A percentile compares a stretch with the other conserved stretches of the same genome.
phyloP scores from a whole-genome alignment of 2,888 invertebrate species.

The Leptinotarsa tumamoca region DNA sequence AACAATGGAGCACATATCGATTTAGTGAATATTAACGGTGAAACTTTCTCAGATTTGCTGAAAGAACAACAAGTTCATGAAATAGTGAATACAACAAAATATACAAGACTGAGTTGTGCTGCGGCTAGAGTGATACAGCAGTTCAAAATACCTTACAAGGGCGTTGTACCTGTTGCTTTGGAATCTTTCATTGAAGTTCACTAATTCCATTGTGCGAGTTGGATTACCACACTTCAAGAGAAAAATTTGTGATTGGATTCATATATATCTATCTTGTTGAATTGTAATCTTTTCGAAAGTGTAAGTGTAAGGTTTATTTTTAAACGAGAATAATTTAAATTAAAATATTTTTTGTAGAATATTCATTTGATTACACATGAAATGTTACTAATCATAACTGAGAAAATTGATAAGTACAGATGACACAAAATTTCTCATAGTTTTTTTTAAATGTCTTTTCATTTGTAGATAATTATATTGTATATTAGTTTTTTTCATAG shows the following conservation, averaged over 20 bases:
- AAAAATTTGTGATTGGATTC: constrained; percentile 7
- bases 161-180: constrained; percentile 79
- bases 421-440: too few species aligned
- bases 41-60: constrained; percentile 80
- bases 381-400: too few species aligned
- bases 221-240: not conserved
- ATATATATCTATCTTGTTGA: constrained; percentile 14
- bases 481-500: too few species aligned
- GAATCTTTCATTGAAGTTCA: constrained; percentile 78
- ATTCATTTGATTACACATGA: too few species aligned
- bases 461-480: too few species aligned
- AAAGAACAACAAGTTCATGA: constrained; percentile 74
- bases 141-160: constrained; percentile 76
- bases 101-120: constrained; percentile 86
- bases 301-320: not conserved
- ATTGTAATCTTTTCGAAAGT: constrained; percentile 10
- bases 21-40: constrained; percentile 80
- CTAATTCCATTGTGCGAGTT: constrained; percentile 51
- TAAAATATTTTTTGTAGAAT: too few species aligned
- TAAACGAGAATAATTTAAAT: too few species aligned
- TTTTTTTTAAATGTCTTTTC: too few species aligned
- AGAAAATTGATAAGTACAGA: too few species aligned
- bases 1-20: constrained; percentile 88
- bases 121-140: constrained; percentile 85
- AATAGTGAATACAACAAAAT: constrained; percentile 81